phyloP scores from a whole-genome alignment of 2,888 invertebrate species.

The Cryptocephalus primarius region DNA sequence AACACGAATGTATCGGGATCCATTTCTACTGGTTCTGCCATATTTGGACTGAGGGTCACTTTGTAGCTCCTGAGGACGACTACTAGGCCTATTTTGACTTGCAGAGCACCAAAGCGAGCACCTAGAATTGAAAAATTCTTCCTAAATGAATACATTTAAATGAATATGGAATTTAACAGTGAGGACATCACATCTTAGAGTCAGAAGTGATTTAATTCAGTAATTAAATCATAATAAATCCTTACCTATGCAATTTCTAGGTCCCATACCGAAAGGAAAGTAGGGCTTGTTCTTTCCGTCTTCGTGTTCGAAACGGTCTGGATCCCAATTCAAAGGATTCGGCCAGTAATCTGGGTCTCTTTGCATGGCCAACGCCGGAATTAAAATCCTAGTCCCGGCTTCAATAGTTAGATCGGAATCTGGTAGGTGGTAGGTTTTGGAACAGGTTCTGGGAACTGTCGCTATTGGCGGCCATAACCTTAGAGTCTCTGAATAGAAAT shows the following conservation, averaged over 20 bases:
- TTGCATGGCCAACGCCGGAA: conserved; percentile 28
- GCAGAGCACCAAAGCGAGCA: conserved; percentile 5
- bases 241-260: conserved; percentile 26
- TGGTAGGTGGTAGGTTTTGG: conserved; percentile 19
- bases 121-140: conserved; percentile 4
- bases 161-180: not conserved
- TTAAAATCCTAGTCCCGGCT: conserved; percentile 24
- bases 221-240: not conserved
- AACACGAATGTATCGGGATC: conserved; percentile 3
- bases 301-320: conserved; percentile 31
- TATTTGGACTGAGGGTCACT: conserved; percentile 3
- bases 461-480: conserved; percentile 30
- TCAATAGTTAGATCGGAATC: conserved; percentile 17
- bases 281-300: conserved; percentile 20
- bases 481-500: conserved; percentile 27
- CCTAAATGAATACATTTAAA: not conserved
- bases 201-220: too few relatives aligned
- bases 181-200: too few relatives aligned
- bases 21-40: conserved; percentile 2
- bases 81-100: conserved; percentile 6
- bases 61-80: conserved; percentile 4
- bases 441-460: conserved; percentile 19
- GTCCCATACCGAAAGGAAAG: conserved; percentile 28
- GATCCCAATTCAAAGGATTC: conserved; percentile 33
- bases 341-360: conserved; percentile 29